A percentile compares a stretch with the other conserved stretches of the same genome.
Conservation (phyloP, 2,888 invertebrate species). For the Theristus sp. region DNA sequence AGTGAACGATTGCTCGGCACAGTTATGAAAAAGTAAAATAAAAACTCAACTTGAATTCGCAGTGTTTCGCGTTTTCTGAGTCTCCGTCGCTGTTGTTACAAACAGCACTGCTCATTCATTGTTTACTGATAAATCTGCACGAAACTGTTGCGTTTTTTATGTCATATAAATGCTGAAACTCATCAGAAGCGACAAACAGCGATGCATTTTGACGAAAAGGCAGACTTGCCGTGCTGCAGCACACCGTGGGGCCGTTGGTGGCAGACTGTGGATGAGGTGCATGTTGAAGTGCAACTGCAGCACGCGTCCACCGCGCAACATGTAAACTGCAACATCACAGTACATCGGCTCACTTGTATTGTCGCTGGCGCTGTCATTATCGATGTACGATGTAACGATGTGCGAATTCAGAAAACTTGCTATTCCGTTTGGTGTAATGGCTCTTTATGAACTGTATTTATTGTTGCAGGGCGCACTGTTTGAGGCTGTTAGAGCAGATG, state of each 20-base stretch:
- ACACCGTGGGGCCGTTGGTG: conserved; percentile 39
- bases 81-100: no score
- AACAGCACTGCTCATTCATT: no score
- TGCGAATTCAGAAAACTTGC: no score
- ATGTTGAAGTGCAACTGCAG: conserved; percentile 32
- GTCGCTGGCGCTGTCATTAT: conserved; percentile 29
- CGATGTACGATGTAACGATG: no score
- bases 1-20: neutral
- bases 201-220: conserved; percentile 38
- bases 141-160: no score
- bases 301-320: conserved; percentile 25
- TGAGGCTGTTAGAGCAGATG: conserved; percentile 33
- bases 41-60: neutral
- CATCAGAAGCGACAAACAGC: no score
- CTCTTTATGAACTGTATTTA: no score
- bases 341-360: conserved; percentile 24
- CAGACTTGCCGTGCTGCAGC: conserved; percentile 33
- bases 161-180: no score
- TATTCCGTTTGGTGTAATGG: no score
- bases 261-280: conserved; percentile 40
- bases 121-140: no score
- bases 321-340: conserved; percentile 28
- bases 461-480: conserved; percentile 33
- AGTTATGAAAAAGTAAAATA: neutral
- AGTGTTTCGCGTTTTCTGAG: neutral